phyloP scores from a whole-genome alignment of 2,797 vertebrate genomes.

The Valencia hispanica region DNA sequence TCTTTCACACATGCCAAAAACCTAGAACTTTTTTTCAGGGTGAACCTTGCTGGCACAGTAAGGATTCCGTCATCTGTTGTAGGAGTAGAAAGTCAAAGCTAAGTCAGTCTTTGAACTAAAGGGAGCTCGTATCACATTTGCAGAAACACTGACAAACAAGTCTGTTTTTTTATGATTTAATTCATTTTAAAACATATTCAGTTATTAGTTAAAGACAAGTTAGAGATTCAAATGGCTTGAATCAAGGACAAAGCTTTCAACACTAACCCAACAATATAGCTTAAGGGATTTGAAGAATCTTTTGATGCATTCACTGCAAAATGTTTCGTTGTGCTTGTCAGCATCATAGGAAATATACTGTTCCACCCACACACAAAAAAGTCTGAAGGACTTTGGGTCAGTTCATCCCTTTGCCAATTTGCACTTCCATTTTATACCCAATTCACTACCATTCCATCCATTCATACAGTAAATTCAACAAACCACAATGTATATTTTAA shows the following conservation, averaged over 20 bases:
- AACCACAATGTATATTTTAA: not conserved
- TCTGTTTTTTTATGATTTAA: not conserved
- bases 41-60: constrained; percentile 27
- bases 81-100: constrained; percentile 29
- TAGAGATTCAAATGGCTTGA: not conserved
- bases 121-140: constrained; percentile 4
- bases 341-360: not conserved
- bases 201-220: not conserved
- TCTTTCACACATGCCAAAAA: constrained; percentile 3
- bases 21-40: constrained; percentile 6
- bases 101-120: constrained; percentile 11
- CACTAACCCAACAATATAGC: not conserved
- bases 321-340: not conserved
- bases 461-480: not conserved
- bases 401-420: not conserved
- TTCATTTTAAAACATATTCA: not conserved
- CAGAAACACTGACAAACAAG: not conserved
- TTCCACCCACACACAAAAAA: not conserved
- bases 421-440: not conserved
- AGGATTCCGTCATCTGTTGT: constrained; percentile 19
- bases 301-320: not conserved
- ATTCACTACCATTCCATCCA: not conserved
- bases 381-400: not conserved
- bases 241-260: not conserved
- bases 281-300: not conserved